Evolutionary conservation across 1,140 invertebrate species (phyloP).

Genomic region (Tetranychus cinnabarinus): DNA sequence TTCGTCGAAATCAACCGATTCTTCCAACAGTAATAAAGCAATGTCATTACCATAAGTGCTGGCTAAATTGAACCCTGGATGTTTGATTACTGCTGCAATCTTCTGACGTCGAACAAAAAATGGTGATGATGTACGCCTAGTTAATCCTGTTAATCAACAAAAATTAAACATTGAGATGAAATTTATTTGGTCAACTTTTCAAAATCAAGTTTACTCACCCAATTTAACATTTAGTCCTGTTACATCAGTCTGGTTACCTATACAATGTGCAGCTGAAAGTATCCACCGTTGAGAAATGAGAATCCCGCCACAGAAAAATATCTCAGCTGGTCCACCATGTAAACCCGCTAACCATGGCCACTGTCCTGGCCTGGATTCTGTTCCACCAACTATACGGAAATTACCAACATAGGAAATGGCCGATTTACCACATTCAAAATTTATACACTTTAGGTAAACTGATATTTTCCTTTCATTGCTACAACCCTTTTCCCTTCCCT

Average conservation of each 20-base stretch:
- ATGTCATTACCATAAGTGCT: constrained; percentile 15
- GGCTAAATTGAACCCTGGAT: constrained; percentile 12
- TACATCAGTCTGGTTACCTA: constrained; percentile 25
- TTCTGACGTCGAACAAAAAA: constrained; percentile 12
- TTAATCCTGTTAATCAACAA: constrained; percentile 8
- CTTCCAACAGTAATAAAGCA: constrained; percentile 58
- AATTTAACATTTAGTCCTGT: constrained; percentile 13
- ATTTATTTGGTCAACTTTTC: background rate
- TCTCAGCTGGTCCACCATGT: constrained; percentile 15
- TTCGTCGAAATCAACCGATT: constrained; percentile 42
- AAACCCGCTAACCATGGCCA: constrained; percentile 17
- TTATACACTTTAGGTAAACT: constrained; percentile 9
- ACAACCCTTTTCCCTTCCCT: constrained; percentile 1
- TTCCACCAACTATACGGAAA: constrained; percentile 14
- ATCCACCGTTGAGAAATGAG: constrained; percentile 28
- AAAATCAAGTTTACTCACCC: background rate
- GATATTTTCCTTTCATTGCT: background rate
- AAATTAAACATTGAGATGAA: background rate
- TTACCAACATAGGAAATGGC: background rate
- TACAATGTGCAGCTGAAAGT: constrained; percentile 29
- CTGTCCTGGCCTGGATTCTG: constrained; percentile 14
- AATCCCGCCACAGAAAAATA: constrained; percentile 28
- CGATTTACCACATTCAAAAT: constrained; percentile 10
- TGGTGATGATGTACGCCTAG: constrained; percentile 13
- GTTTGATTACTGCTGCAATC: constrained; percentile 12